phyloP scores from a whole-genome alignment of 1,140 invertebrate genomes.

The Listronotus bonariensis region DNA sequence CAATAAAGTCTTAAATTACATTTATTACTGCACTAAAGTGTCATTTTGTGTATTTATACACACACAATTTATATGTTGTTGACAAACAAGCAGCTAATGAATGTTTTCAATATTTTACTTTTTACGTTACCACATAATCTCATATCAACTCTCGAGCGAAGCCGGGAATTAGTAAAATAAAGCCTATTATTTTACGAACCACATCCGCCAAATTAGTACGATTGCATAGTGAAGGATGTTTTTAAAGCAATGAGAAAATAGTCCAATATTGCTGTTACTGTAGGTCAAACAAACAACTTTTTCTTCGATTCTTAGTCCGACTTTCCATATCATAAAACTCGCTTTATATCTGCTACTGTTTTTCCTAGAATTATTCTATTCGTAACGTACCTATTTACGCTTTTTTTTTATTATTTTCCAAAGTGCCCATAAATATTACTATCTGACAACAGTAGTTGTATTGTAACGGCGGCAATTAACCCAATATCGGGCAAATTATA shows the following conservation, averaged over 20 bases:
- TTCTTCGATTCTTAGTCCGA: conserved; percentile 14
- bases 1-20: too few relatives aligned
- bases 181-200: too few relatives aligned
- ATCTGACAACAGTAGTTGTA: conserved; percentile 9
- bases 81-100: too few relatives aligned
- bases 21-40: too few relatives aligned
- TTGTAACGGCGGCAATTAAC: conserved; percentile 8
- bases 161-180: too few relatives aligned
- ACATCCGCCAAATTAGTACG: too few relatives aligned
- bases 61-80: too few relatives aligned
- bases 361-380: conserved; percentile 18
- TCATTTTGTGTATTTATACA: too few relatives aligned
- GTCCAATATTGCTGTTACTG: conserved; percentile 9
- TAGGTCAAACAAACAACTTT: conserved; percentile 30
- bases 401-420: conserved; percentile 1
- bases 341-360: background rate
- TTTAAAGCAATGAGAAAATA: conserved; percentile 12
- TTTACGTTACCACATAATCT: too few relatives aligned
- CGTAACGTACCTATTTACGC: background rate
- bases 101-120: too few relatives aligned
- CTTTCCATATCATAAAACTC: conserved; percentile 23
- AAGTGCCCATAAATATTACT: conserved; percentile 10
- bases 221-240: too few relatives aligned
- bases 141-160: too few relatives aligned
- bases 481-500: conserved; percentile 4